Evolutionary conservation across 2,888 invertebrate genomes (phyloP).

Genomic region (Pollenia labialis): DNA sequence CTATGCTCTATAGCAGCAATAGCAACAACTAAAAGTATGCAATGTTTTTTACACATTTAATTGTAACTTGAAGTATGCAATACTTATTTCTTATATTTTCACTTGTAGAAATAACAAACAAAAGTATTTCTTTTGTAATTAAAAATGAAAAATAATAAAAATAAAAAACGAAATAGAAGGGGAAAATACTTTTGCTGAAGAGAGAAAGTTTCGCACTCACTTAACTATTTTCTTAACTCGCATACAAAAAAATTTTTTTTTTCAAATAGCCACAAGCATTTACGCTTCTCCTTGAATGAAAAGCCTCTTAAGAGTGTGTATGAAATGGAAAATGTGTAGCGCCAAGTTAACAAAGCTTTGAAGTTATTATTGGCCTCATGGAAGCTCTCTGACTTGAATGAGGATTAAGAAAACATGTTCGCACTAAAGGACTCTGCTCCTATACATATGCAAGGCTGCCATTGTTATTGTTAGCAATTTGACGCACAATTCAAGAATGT

Average conservation of each 20-base stretch:
- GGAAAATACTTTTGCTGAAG: conserved; percentile 45
- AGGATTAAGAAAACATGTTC: conserved; percentile 40
- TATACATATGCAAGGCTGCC: neutral
- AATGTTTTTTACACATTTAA: conserved; percentile 47
- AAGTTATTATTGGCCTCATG: conserved; percentile 45
- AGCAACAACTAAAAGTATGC: conserved; percentile 48
- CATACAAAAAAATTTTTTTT: conserved; percentile 11
- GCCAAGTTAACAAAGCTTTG: conserved; percentile 58
- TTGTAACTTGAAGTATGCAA: conserved; percentile 67
- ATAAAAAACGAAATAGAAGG: conserved; percentile 16
- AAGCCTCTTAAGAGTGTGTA: conserved; percentile 4
- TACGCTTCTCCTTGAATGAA: conserved; percentile 48
- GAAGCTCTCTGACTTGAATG: neutral
- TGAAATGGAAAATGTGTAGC: conserved; percentile 52
- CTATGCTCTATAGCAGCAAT: neutral
- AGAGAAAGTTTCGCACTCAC: conserved; percentile 61
- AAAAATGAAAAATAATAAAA: conserved; percentile 3
- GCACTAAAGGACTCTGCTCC: conserved; percentile 39
- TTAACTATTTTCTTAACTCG: conserved; percentile 45
- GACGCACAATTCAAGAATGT: conserved; percentile 56
- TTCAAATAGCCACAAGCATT: conserved; percentile 24
- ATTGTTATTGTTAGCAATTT: neutral
- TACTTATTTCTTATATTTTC: conserved; percentile 45
- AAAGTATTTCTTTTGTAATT: conserved; percentile 52
- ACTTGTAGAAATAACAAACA: neutral